These are phyloP conservation scores for Crenuchus spilurus DNA, from an alignment of 2,797 vertebrate species.

Conservation along the genomic window DNA sequence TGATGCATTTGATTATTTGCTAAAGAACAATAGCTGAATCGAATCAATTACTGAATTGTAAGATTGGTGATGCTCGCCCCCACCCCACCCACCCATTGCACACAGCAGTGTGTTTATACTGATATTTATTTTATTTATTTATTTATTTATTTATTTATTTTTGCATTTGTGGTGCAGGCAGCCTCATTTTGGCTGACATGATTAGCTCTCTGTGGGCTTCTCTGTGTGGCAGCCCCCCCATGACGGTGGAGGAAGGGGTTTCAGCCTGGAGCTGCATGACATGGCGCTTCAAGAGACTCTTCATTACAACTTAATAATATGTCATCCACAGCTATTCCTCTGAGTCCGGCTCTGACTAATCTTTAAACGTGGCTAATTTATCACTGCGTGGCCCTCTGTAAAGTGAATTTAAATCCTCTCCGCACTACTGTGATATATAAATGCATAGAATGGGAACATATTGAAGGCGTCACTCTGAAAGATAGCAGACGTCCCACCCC, in stretches of 20 bases:
- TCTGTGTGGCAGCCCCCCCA: constrained; percentile 52
- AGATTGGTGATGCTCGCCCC: no score
- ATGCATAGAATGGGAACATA: not conserved
- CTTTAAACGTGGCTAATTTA: constrained; percentile 59
- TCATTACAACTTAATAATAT: constrained; percentile 65
- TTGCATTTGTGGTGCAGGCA: constrained; percentile 26
- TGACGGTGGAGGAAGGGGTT: constrained; percentile 35
- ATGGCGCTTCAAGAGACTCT: constrained; percentile 46
- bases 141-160: no score
- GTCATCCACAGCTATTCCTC: constrained; percentile 55
- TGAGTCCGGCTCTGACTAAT: constrained; percentile 56
- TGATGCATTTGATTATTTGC: no score
- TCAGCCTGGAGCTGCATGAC: constrained; percentile 44
- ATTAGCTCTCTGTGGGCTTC: constrained; percentile 60
- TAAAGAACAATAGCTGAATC: no score
- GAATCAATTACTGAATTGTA: no score
- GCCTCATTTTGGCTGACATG: constrained; percentile 61
- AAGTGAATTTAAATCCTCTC: constrained; percentile 42
- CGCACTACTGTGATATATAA: constrained; percentile 9
- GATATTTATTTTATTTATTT: no score
- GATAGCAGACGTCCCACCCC: not conserved
- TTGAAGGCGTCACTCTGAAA: constrained; percentile 3
- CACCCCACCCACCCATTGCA: no score
- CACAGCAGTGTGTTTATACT: constrained; percentile 20
- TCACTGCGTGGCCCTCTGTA: constrained; percentile 49